phyloP scores from a whole-genome alignment of 1,140 invertebrate genomes.

The Antheraea pernyi region DNA sequence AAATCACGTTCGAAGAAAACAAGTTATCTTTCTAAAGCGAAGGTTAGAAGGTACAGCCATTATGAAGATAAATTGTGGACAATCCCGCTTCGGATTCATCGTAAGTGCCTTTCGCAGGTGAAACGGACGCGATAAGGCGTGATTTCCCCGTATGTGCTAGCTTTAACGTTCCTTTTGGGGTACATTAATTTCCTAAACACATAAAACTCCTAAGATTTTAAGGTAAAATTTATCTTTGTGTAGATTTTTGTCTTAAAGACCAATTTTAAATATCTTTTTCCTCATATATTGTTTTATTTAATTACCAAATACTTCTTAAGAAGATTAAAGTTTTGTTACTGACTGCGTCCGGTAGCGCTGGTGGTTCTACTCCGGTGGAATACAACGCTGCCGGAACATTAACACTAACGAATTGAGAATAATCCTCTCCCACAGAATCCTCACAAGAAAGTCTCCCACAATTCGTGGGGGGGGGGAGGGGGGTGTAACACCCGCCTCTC shows the following conservation, averaged over 20 bases:
- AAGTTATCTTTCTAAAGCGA: conserved; percentile 20
- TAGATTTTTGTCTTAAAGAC: not conserved
- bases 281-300: no score
- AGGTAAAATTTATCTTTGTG: not conserved
- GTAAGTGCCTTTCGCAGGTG: conserved; percentile 3
- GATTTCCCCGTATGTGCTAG: conserved; percentile 1
- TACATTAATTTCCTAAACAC: not conserved
- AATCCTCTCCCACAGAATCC: no score
- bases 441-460: no score
- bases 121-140: conserved; percentile 10
- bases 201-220: not conserved
- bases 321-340: no score
- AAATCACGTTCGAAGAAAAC: conserved; percentile 6
- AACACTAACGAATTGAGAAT: no score
- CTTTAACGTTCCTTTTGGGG: not conserved
- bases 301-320: no score
- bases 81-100: conserved; percentile 9
- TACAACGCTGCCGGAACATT: no score
- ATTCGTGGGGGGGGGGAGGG: no score
- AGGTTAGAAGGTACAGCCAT: conserved; percentile 16
- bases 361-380: no score
- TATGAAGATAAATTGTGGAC: conserved; percentile 15
- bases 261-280: not conserved
- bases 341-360: no score
- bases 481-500: no score